These are phyloP conservation scores for Neria commutata DNA, from an alignment of 2,888 invertebrate species.

Conservation along the genomic window DNA sequence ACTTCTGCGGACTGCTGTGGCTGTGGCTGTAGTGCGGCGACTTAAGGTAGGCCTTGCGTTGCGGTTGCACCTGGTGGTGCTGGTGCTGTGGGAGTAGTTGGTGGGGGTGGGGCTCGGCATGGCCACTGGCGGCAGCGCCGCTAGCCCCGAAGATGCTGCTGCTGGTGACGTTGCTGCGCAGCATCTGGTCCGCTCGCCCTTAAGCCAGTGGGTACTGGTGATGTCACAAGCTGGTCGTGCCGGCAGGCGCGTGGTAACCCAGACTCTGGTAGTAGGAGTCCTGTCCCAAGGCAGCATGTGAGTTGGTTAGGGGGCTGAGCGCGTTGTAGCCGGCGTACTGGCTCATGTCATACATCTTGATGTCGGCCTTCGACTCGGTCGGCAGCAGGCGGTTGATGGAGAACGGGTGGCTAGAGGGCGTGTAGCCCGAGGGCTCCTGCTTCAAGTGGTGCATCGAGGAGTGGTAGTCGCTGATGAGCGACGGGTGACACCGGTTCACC, in stretches of 20 bases:
- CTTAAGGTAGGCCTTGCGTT: slow-evolving; percentile 35
- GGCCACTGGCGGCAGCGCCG: slow-evolving; percentile 22
- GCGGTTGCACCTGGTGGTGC: slow-evolving; percentile 20
- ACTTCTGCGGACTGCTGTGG: slow-evolving; percentile 43
- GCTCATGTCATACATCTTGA: slow-evolving; percentile 90
- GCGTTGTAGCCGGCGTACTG: slow-evolving; percentile 70
- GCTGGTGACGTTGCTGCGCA: slow-evolving; percentile 44
- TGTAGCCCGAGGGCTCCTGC: slow-evolving; percentile 78
- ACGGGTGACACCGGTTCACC: slow-evolving; percentile 70
- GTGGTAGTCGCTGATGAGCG: slow-evolving; percentile 69
- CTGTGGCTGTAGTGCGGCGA: slow-evolving; percentile 31
- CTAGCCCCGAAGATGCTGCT: slow-evolving; percentile 29
- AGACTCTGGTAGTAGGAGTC: slow-evolving; percentile 86
- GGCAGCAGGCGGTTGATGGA: slow-evolving; percentile 93
- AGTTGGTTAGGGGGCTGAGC: slow-evolving; percentile 68
- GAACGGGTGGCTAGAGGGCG: slow-evolving; percentile 88
- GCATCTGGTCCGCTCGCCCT: slow-evolving; percentile 64
- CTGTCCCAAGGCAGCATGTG: slow-evolving; percentile 69
- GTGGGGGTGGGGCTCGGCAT: slow-evolving; percentile 20
- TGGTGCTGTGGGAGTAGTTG: slow-evolving; percentile 24
- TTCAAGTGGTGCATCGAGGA: slow-evolving; percentile 72
- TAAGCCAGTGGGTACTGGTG: slow-evolving; percentile 84
- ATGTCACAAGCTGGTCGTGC: slow-evolving; percentile 89
- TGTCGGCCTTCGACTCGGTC: slow-evolving; percentile 84
- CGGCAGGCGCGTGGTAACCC: slow-evolving; percentile 73